These are phyloP conservation scores for Muscicapa striata DNA, from an alignment of 2,797 vertebrate species.

Conservation along the genomic window DNA sequence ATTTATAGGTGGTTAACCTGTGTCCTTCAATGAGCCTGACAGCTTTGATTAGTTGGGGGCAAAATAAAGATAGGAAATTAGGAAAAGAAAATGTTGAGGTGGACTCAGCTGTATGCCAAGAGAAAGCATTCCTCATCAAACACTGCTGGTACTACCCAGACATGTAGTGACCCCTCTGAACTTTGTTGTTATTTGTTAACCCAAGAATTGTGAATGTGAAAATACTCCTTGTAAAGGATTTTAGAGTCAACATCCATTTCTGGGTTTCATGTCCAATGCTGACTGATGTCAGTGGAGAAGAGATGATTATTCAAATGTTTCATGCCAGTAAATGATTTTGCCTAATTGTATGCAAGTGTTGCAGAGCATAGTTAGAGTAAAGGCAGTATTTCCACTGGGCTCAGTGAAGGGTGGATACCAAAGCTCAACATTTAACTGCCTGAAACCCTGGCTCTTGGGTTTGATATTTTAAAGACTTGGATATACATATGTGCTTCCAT, in stretches of 20 bases:
- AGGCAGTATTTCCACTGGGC: background rate
- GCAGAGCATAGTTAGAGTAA: background rate
- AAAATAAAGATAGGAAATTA: background rate
- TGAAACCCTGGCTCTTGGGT: background rate
- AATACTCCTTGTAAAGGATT: background rate
- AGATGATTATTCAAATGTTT: accelerated
- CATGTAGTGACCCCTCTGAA: accelerated
- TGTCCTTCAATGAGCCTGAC: background rate
- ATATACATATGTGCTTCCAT: accelerated
- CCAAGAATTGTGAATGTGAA: background rate
- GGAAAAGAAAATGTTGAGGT: background rate
- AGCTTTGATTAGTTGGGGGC: background rate
- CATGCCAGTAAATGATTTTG: background rate
- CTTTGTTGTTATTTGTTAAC: background rate
- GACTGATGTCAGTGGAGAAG: background rate
- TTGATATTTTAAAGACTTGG: background rate
- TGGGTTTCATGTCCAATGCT: background rate
- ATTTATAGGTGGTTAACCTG: background rate
- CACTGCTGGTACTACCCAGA: background rate
- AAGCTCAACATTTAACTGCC: background rate
- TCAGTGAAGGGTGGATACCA: background rate
- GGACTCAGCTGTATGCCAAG: background rate
- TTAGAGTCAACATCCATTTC: background rate
- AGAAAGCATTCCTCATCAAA: background rate
- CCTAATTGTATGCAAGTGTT: background rate